phyloP scores from a whole-genome alignment of 2,888 invertebrate species.

The Julus scanicus region DNA sequence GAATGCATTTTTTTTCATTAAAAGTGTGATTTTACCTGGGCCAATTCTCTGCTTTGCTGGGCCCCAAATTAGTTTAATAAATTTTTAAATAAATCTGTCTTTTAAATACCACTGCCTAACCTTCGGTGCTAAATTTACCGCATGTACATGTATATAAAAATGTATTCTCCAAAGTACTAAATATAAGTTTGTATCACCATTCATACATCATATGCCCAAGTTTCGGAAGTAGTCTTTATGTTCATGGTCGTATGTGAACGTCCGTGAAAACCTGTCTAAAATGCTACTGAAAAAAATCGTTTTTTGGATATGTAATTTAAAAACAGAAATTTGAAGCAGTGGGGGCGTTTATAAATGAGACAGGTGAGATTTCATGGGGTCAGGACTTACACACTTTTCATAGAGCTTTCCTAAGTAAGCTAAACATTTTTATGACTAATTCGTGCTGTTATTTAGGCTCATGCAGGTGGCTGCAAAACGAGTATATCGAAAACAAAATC shows the following conservation, averaged over 20 bases:
- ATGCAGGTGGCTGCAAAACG: constrained; percentile 22
- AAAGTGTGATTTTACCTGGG: too few species aligned
- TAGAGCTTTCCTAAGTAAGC: background rate
- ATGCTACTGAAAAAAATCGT: constrained; percentile 25
- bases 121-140: too few species aligned
- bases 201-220: background rate
- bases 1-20: too few species aligned
- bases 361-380: constrained; percentile 38
- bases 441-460: constrained; percentile 37
- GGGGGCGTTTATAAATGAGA: constrained; percentile 45
- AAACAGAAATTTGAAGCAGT: constrained; percentile 15
- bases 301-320: background rate
- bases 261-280: constrained; percentile 28
- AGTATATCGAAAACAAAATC: background rate
- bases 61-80: too few species aligned
- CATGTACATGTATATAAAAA: too few species aligned
- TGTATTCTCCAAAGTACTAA: too few species aligned
- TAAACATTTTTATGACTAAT: constrained; percentile 28
- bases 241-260: background rate
- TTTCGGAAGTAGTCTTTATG: background rate
- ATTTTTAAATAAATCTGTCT: too few species aligned
- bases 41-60: too few species aligned
- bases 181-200: background rate
- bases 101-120: too few species aligned
- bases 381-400: constrained; percentile 36